These are phyloP conservation scores for Cynocephalus volans DNA, from an alignment of 2,113 vertebrate species.

Conservation along the genomic window DNA sequence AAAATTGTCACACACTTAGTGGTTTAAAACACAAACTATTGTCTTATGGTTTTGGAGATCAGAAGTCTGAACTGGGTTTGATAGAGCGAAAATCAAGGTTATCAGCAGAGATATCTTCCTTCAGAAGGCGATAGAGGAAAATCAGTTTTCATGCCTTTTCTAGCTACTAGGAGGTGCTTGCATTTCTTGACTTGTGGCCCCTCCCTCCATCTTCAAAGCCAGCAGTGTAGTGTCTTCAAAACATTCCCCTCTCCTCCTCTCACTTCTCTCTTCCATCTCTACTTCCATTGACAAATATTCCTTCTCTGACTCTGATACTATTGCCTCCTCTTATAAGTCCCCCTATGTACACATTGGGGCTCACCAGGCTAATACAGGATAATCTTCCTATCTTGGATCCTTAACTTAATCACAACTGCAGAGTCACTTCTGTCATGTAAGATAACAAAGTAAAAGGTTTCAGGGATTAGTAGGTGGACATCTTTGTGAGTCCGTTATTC, in stretches of 20 bases:
- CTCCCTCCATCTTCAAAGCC: background rate
- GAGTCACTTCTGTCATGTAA: background rate
- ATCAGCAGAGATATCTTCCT: background rate
- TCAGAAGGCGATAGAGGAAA: background rate
- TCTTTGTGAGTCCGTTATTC: background rate
- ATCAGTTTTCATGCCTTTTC: background rate
- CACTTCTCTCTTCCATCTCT: background rate
- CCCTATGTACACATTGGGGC: background rate
- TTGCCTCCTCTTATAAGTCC: background rate
- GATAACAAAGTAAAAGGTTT: background rate
- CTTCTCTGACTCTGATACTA: background rate
- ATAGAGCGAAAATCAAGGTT: background rate
- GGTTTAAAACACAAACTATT: background rate
- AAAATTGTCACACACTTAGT: background rate
- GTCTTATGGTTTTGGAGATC: background rate
- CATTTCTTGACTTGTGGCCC: background rate
- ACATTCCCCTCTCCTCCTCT: accelerated
- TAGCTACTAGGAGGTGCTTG: background rate
- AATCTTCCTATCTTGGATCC: background rate
- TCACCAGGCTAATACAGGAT: background rate
- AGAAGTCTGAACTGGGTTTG: background rate
- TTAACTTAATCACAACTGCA: background rate
- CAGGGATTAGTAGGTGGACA: background rate
- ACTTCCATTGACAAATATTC: background rate
- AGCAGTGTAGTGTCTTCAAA: background rate